A percentile compares a stretch with the other conserved stretches of the same genome.
phyloP scores from a whole-genome alignment of 2,888 invertebrate genomes.

The Drosophila ustulata region DNA sequence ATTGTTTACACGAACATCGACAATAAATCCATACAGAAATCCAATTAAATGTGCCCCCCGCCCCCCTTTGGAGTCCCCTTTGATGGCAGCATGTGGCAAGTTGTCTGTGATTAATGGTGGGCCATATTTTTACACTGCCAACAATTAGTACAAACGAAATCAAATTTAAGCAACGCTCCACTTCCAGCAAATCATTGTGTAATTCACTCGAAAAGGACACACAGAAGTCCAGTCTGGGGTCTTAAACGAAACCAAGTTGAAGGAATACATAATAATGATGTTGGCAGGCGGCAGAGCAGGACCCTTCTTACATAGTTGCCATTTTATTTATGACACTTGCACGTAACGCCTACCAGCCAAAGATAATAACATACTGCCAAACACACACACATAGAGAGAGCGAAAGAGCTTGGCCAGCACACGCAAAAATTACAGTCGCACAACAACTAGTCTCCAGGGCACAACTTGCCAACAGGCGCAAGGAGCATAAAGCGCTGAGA shows the following conservation, averaged over 20 bases:
- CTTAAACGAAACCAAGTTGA: conserved; percentile 35
- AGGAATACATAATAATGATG: conserved; percentile 70
- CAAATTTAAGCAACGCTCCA: conserved; percentile 66
- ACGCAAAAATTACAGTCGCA: conserved; percentile 61
- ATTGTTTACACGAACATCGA: conserved; percentile 68
- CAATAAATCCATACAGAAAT: conserved; percentile 57
- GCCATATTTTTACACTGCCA: conserved; percentile 66
- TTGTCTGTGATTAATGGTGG: conserved; percentile 69
- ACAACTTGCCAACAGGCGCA: conserved; percentile 76
- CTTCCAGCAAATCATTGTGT: conserved; percentile 50
- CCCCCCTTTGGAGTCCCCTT: not conserved
- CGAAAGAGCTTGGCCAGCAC: conserved; percentile 10
- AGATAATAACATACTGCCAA: conserved; percentile 68
- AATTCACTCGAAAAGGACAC: conserved; percentile 35
- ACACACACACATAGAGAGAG: conserved; percentile 17
- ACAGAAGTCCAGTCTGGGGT: conserved; percentile 1
- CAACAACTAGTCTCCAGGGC: conserved; percentile 77
- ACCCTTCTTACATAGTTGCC: conserved; percentile 59
- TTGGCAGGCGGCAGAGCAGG: conserved; percentile 50
- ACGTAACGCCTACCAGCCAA: conserved; percentile 71
- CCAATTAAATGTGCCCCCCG: conserved; percentile 44
- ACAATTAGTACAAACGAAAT: conserved; percentile 75
- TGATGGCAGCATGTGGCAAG: conserved; percentile 31
- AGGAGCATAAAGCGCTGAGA: conserved; percentile 73
- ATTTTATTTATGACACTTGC: conserved; percentile 80